Conservation (phyloP, 2,113 vertebrate genomes). For the Gallinago paraguaiae region DNA sequence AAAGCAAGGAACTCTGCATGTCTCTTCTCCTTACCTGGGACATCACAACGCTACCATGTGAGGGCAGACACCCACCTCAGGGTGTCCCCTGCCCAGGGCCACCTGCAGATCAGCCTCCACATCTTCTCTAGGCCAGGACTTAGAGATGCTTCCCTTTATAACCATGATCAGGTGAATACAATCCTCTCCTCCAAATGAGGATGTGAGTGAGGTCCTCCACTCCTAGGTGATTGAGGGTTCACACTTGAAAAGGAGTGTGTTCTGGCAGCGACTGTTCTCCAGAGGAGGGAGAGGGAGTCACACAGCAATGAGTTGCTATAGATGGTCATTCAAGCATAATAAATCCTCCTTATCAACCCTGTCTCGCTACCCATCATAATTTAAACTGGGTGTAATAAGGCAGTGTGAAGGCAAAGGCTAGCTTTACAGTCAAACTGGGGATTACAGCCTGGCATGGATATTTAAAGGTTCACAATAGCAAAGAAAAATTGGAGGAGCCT, state of each 20-base stretch:
- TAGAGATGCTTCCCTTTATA: neutral
- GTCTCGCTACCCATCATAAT: neutral
- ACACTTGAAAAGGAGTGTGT: neutral
- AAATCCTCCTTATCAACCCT: conserved; percentile 16
- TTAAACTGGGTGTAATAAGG: neutral
- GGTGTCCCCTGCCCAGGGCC: too few relatives aligned
- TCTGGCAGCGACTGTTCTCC: neutral
- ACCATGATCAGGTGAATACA: neutral
- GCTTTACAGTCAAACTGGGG: neutral
- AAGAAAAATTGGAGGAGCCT: neutral
- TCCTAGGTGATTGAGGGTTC: neutral
- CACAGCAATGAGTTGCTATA: neutral
- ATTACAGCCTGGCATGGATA: neutral
- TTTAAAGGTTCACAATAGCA: neutral
- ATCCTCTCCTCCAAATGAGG: neutral
- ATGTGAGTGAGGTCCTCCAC: neutral
- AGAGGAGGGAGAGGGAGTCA: neutral
- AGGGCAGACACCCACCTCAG: neutral
- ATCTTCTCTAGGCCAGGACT: neutral
- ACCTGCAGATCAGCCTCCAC: neutral
- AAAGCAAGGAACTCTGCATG: neutral
- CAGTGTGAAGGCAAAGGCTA: neutral
- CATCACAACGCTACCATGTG: accelerated
- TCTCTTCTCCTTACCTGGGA: neutral
- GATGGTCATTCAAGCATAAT: neutral